Evolutionary conservation across 2,888 invertebrate species (phyloP).

Genomic region (Cremastinae sp.): DNA sequence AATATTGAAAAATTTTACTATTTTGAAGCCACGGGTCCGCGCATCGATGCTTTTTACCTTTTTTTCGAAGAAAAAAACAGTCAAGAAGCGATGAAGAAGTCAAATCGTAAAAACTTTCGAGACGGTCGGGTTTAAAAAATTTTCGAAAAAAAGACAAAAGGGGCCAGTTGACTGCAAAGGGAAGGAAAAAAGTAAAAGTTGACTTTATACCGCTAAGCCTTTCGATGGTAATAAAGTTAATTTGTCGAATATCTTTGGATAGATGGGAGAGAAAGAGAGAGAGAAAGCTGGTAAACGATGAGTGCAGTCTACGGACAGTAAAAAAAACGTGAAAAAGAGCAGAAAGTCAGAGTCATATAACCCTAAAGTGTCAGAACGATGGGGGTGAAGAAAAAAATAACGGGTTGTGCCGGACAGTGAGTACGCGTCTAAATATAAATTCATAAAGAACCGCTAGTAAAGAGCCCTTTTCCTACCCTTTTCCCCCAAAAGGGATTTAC

Average conservation of each 20-base stretch:
- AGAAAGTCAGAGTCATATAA: constrained; percentile 59
- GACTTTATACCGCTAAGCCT: constrained; percentile 77
- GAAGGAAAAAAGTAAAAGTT: constrained; percentile 66
- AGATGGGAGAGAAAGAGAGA: constrained; percentile 13
- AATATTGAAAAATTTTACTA: constrained; percentile 19
- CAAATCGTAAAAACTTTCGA: constrained; percentile 47
- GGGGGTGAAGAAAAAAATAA: constrained; percentile 59
- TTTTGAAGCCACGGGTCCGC: neutral
- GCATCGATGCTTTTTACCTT: constrained; percentile 8
- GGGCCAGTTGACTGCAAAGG: constrained; percentile 51
- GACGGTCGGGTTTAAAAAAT: constrained; percentile 15
- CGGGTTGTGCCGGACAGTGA: constrained; percentile 56
- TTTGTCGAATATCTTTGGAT: constrained; percentile 58
- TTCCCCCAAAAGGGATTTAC: constrained; percentile 51
- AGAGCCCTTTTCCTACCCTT: constrained; percentile 47
- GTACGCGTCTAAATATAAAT: constrained; percentile 68
- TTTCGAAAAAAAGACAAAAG: constrained; percentile 46
- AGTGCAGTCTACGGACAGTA: constrained; percentile 24
- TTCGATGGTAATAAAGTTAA: constrained; percentile 75
- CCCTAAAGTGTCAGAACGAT: constrained; percentile 61
- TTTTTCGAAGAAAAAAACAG: constrained; percentile 22
- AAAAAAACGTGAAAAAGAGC: constrained; percentile 51
- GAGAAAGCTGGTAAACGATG: constrained; percentile 22
- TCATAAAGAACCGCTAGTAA: constrained; percentile 75
- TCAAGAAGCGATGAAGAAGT: constrained; percentile 42